Percentiles rank a stretch among this genome's conserved stretches.
These are phyloP conservation scores for Ctenoplectra terminalis DNA, from an alignment of 1,140 invertebrate genomes.

Conservation along the genomic window DNA sequence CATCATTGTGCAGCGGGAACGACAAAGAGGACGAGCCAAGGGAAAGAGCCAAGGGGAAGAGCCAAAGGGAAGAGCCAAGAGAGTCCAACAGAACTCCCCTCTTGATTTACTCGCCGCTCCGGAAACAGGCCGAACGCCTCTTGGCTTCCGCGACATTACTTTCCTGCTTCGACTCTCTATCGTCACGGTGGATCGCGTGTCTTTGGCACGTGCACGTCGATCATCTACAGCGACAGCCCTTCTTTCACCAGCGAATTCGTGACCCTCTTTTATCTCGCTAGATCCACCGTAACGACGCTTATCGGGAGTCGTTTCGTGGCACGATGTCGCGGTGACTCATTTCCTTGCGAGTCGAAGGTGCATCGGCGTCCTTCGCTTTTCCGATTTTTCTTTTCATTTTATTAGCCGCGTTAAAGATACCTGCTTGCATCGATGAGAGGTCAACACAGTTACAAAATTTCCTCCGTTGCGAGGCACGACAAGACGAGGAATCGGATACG, in stretches of 20 bases:
- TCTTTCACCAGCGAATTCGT: neutral
- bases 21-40: too few relatives aligned
- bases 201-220: slow-evolving; percentile 42
- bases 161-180: neutral
- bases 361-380: neutral
- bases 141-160: slow-evolving; percentile 4
- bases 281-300: neutral
- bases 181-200: slow-evolving; percentile 30
- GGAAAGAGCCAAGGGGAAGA: too few relatives aligned
- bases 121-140: neutral
- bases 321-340: slow-evolving; percentile 19
- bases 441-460: neutral
- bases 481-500: neutral
- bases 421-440: neutral
- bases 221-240: slow-evolving; percentile 5
- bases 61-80: neutral
- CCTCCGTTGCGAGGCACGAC: too few relatives aligned
- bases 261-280: neutral
- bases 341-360: neutral
- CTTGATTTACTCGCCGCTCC: neutral
- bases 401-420: too few relatives aligned
- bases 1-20: too few relatives aligned
- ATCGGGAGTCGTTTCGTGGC: too few relatives aligned
- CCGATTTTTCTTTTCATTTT: neutral
- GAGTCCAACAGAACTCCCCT: neutral